Evolutionary conservation across 2,113 vertebrate species (phyloP).

Genomic region (Sitta europaea): DNA sequence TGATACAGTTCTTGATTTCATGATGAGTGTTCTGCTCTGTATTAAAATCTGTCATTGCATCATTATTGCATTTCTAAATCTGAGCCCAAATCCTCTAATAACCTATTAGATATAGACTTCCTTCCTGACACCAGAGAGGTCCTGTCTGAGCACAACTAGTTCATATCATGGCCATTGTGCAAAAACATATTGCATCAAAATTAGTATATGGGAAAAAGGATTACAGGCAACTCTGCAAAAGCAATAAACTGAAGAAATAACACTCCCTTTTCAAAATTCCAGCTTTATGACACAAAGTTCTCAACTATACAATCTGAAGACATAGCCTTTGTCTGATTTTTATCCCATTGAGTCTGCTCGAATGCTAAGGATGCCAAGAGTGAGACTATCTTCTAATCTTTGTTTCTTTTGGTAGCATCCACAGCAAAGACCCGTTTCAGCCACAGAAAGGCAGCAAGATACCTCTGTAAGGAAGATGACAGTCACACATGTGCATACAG

Average conservation of each 20-base stretch:
- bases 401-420: accelerated
- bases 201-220: neutral
- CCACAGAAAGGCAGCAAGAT: accelerated
- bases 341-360: neutral
- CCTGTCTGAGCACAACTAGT: neutral
- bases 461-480: accelerated
- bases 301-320: neutral
- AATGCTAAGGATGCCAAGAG: neutral
- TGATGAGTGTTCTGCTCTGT: neutral
- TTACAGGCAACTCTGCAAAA: neutral
- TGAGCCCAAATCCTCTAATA: neutral
- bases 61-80: neutral
- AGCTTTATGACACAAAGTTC: neutral
- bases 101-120: neutral
- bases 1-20: neutral
- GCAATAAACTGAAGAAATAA: neutral
- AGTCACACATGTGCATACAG: accelerated
- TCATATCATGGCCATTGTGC: neutral
- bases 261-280: neutral
- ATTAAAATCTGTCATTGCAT: neutral
- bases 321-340: neutral
- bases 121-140: neutral
- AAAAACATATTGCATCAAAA: neutral
- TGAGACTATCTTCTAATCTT: neutral
- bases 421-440: neutral